Percentiles rank a stretch among this genome's conserved stretches.
Conservation (phyloP, 2,797 vertebrate species). For the Leptoclinus maculatus region DNA sequence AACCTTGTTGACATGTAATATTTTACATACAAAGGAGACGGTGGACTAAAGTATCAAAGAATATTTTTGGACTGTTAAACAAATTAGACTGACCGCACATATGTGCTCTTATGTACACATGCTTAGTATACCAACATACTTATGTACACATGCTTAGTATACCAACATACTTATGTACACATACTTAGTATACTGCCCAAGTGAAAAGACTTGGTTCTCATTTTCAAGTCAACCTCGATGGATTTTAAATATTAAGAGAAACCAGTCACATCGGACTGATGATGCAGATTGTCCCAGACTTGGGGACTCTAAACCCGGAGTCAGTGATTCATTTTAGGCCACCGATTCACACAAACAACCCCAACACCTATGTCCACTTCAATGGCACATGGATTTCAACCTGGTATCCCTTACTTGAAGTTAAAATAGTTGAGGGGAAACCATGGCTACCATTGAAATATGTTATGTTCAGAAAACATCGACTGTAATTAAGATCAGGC, state of each 20-base stretch:
- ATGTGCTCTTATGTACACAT: background rate
- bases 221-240: slow-evolving; percentile 44
- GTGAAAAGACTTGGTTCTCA: slow-evolving; percentile 32
- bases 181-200: slow-evolving; percentile 1
- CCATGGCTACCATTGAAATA: slow-evolving; percentile 10
- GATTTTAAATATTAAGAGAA: slow-evolving; percentile 39
- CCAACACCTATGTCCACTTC: slow-evolving; percentile 17
- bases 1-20: background rate
- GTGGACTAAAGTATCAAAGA: slow-evolving; percentile 7
- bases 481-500: slow-evolving; percentile 60
- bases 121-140: too few species aligned
- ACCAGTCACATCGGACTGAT: slow-evolving; percentile 35
- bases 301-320: slow-evolving; percentile 13
- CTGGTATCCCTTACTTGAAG: background rate
- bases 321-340: slow-evolving; percentile 25
- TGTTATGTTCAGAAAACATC: slow-evolving; percentile 49
- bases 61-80: slow-evolving; percentile 1
- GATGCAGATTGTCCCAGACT: slow-evolving; percentile 40
- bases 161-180: background rate
- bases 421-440: slow-evolving; percentile 27
- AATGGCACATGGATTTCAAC: slow-evolving; percentile 30
- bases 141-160: too few species aligned
- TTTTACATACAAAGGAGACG: background rate
- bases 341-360: slow-evolving; percentile 5
- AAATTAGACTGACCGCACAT: background rate